These are phyloP conservation scores for mouse (Mus musculus) DNA, from an alignment of 2,113 vertebrate genomes.

Conservation along the genomic window GRCm39 chr16:97221501-97222000, in stretches of 20 bases:
- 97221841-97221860: background rate
- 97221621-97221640: background rate
- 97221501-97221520: rapidly evolving
- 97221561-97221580: background rate
- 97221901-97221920: background rate
- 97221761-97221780: background rate
- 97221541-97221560: background rate
- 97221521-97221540: background rate
- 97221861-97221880: rapidly evolving
- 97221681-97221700: background rate
- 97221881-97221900: background rate
- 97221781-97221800: background rate
- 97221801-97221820: background rate
- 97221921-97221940: rapidly evolving
- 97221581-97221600: too few relatives aligned
- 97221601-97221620: background rate
- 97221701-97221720: background rate
- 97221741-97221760: background rate
- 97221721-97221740: background rate
- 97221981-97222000: background rate
- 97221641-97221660: background rate
- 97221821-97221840: too few relatives aligned
- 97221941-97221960: background rate
- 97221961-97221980: background rate
- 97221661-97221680: background rate